Evolutionary conservation across 2,888 invertebrate species (phyloP), one percentile per base, ranked within the genome.

Genomic region (Megaustenia siamemsis): DNA sequence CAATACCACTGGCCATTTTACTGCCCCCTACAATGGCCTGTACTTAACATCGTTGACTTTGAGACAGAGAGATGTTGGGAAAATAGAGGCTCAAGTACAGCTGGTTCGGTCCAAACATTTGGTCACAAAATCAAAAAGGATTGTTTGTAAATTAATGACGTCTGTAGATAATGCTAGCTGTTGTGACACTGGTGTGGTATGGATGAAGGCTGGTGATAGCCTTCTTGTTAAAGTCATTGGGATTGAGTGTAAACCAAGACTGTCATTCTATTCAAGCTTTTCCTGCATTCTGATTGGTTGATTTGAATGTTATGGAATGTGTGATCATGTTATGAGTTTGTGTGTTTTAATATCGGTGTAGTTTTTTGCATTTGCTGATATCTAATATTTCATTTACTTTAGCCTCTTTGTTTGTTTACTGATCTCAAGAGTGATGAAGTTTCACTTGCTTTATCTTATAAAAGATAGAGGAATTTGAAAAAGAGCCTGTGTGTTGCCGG

Each of bases 211-310:
- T 24, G 73, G 73, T 5, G 73, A 73, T 28, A 45, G 1, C 45
- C 43, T 73, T 73, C 45, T 73, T 73, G 73, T 73, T 24, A 5
- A 15, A 12, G 73, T 40, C 2, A 24, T 45, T 15, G 28, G n/a
- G 12, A 45, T 45, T 38, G 73, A 45, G 15, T 45, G 28, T 28
- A n/a, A 73, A 45, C 45, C 45, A 12, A 28, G n/a, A 12, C 18
- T 73, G 45, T 73, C 73, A 45, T 45, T 45, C 15, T 73, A 73
- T 45, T 73, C 73, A 15, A 45, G 45, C 45, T 73, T 73, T 32
- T 45, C 73, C 12, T 73, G 73, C 18, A 28, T 45, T 8, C 28
- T 73, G 28, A 45, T 73, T 45, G 73, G 45, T 40, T 78, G 40
- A 38, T 40, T 40, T 24, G 5, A 69, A 21, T 43, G 40, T 69